Conservation (phyloP, 92 coral and sea anemone genomes). For the Heteractis magnifica region DNA sequence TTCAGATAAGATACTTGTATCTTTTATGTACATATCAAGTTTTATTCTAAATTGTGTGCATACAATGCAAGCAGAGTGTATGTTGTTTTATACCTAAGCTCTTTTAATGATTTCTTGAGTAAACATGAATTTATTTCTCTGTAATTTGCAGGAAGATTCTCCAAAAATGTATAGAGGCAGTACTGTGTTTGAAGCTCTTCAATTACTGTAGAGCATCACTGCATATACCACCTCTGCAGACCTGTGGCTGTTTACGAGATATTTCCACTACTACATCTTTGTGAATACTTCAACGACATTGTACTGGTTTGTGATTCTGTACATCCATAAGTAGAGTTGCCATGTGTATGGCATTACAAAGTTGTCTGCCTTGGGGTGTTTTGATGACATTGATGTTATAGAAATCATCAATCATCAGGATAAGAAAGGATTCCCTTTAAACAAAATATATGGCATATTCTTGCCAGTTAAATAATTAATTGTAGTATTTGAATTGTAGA, state of each 20-base stretch:
- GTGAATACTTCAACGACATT: slow-evolving; percentile 26
- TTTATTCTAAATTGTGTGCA: not conserved
- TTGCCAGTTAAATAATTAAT: not conserved
- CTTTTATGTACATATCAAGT: not conserved
- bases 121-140: slow-evolving; percentile 34
- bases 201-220: slow-evolving; percentile 20
- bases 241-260: slow-evolving; percentile 35
- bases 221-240: slow-evolving; percentile 55
- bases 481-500: not conserved
- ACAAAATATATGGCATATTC: not conserved
- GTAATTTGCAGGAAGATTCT: slow-evolving; percentile 38
- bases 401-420: slow-evolving; percentile 57
- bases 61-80: not conserved
- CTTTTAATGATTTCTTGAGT: slow-evolving; percentile 51
- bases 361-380: slow-evolving; percentile 46
- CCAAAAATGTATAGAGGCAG: slow-evolving; percentile 42
- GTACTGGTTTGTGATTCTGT: slow-evolving; percentile 4
- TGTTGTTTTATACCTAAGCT: slow-evolving; percentile 28
- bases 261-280: slow-evolving; percentile 36
- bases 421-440: slow-evolving; percentile 55
- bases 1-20: not conserved
- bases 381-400: slow-evolving; percentile 57
- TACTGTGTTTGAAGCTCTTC: slow-evolving; percentile 1
- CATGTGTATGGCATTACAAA: slow-evolving; percentile 60
- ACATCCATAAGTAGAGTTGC: slow-evolving; percentile 46